Base-by-base conservation (phyloP, 2,113 vertebrate species). In the Cynocephalus volans region DNA sequence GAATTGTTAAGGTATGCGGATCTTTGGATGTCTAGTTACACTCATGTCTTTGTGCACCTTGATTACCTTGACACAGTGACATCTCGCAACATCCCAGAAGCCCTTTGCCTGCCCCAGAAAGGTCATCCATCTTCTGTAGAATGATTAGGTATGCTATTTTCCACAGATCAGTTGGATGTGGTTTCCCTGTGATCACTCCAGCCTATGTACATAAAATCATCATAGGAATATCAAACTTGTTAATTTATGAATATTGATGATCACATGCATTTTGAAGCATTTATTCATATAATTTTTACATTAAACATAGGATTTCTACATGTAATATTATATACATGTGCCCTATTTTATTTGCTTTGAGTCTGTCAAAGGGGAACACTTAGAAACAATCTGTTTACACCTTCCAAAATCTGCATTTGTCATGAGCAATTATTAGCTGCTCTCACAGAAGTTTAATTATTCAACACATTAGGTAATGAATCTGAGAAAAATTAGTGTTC, bases 321-420 rank as follows among this genome's bases (percentile, higher is more conserved):
- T 58, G 67, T 64, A 87, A 82, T 72, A 7, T 94, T 83, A 92
- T 90, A 83, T 28, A 81, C 5, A 60, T 60, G 6, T 62, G 23
- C 54, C 31, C 15, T 48, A 31, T 77, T 72, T 81, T 52, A 70
- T 62, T 94, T 93, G n/a, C 36, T 91, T 95, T 60, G 21, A 70
- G 17, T 70, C 50, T 83, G 18, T 69, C 86, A 79, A 1, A 76
- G 33, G 4, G 23, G 15, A 28, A 93, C 19, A 54, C 73, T 95
- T 85, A 65, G 48, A 91, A 82, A 93, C 33, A 95, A 67, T 73
- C 58, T 75, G n/a, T 26, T 70, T 93, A 62, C 3, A 36, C 31
- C 56, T 94, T 87, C 21, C 24, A 90, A 90, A 48, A 79, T 13
- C 15, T 83, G 33, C n/a, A 60, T 50, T 89, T 79, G 33, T 82